Conservation (phyloP, 1,140 invertebrate genomes). For the Mercenaria mercenaria region DNA sequence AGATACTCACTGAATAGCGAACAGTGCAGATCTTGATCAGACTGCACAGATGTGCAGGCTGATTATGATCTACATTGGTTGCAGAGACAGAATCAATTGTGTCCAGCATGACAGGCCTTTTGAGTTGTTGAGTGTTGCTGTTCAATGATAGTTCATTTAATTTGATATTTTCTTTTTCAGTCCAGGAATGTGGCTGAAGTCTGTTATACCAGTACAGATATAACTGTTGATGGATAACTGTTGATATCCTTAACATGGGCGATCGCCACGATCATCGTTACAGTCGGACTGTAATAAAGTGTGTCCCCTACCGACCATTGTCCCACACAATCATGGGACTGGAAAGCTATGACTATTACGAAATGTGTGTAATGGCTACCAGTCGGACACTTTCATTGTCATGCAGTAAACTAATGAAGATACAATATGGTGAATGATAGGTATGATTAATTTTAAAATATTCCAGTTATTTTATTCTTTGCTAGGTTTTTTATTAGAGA, state of each 20-base stretch:
- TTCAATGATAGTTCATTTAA: too few relatives aligned
- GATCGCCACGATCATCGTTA: conserved; percentile 68
- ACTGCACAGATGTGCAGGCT: too few relatives aligned
- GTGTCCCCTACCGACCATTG: conserved; percentile 82
- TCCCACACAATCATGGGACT: conserved; percentile 90
- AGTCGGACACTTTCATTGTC: conserved; percentile 93
- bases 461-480: too few relatives aligned
- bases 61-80: too few relatives aligned
- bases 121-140: background rate
- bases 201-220: conserved; percentile 10
- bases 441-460: too few relatives aligned
- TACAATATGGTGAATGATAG: conserved; percentile 87
- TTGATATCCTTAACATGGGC: conserved; percentile 77
- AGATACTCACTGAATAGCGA: too few relatives aligned
- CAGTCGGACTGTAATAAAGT: conserved; percentile 72
- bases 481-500: too few relatives aligned
- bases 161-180: too few relatives aligned
- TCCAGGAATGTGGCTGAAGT: background rate
- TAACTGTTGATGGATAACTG: conserved; percentile 88
- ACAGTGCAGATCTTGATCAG: too few relatives aligned
- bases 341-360: conserved; percentile 94
- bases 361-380: conserved; percentile 88
- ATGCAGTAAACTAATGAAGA: conserved; percentile 87
- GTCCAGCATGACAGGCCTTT: too few relatives aligned
- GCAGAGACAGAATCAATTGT: too few relatives aligned